These are phyloP conservation scores for Chaetodon trifasciatus DNA, from an alignment of 2,797 vertebrate genomes.

Conservation along the genomic window DNA sequence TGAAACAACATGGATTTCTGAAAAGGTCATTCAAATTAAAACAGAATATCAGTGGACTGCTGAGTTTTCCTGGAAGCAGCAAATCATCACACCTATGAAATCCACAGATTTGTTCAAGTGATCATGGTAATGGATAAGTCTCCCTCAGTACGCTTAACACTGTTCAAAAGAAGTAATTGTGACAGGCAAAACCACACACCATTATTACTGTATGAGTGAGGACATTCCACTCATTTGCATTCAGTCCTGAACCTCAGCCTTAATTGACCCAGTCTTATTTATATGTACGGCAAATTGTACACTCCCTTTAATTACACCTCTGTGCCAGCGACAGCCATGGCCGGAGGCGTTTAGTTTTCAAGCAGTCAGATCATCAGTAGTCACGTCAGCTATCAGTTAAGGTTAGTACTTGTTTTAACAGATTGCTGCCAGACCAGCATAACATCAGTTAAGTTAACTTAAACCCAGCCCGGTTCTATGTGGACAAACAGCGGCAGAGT, in stretches of 20 bases:
- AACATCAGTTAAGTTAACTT: too few species aligned
- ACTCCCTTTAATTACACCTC: not conserved
- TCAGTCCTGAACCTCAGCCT: not conserved
- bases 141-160: slow-evolving; percentile 4
- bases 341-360: too few species aligned
- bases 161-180: slow-evolving; percentile 13
- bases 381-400: too few species aligned
- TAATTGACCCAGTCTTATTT: not conserved
- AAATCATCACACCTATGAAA: slow-evolving; percentile 33
- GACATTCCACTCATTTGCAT: slow-evolving; percentile 9
- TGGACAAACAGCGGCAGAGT: too few species aligned
- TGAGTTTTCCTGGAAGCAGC: slow-evolving; percentile 14
- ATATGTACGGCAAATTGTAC: not conserved
- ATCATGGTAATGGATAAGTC: slow-evolving; percentile 31
- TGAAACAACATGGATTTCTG: slow-evolving; percentile 4
- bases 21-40: slow-evolving; percentile 21
- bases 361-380: too few species aligned
- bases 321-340: too few species aligned
- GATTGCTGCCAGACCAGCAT: too few species aligned
- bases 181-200: slow-evolving; percentile 11
- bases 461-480: too few species aligned
- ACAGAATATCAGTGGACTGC: not conserved
- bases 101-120: slow-evolving; percentile 34
- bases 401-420: too few species aligned
- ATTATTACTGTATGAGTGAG: slow-evolving; percentile 7